Conservation (phyloP, 2,888 invertebrate genomes). For the Nomada ferruginata region DNA sequence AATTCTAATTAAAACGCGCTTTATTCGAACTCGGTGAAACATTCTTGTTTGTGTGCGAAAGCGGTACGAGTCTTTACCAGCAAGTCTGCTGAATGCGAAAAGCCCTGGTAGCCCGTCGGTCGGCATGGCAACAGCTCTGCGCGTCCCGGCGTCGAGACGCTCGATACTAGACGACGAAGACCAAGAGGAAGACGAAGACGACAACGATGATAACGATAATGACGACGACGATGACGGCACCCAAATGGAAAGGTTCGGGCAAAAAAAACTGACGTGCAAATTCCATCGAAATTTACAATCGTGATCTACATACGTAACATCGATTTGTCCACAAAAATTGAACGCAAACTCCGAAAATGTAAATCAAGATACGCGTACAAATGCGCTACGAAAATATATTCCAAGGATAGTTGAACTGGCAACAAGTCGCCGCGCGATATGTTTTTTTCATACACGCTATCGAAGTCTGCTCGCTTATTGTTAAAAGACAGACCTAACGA, state of each 20-base stretch:
- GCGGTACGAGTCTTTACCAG: slow-evolving; percentile 59
- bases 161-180: slow-evolving; percentile 83
- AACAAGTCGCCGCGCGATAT: slow-evolving; percentile 18
- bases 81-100: slow-evolving; percentile 69
- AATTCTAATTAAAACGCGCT: neutral
- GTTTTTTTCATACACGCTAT: neutral
- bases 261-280: slow-evolving; percentile 26
- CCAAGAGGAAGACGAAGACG: slow-evolving; percentile 65
- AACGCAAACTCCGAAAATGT: neutral
- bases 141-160: slow-evolving; percentile 83
- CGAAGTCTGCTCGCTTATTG: neutral
- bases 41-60: slow-evolving; percentile 64
- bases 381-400: neutral
- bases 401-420: slow-evolving; percentile 4
- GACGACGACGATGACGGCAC: too few species aligned
- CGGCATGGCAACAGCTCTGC: slow-evolving; percentile 83
- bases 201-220: slow-evolving; percentile 39
- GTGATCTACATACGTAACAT: neutral
- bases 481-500: neutral
- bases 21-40: neutral
- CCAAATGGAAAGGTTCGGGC: neutral
- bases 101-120: slow-evolving; percentile 81
- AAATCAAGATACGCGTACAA: neutral
- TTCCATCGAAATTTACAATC: slow-evolving; percentile 19
- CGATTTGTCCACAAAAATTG: neutral